These are phyloP conservation scores for Ypsolopha sequella DNA, from an alignment of 2,888 invertebrate genomes.

Conservation along the genomic window DNA sequence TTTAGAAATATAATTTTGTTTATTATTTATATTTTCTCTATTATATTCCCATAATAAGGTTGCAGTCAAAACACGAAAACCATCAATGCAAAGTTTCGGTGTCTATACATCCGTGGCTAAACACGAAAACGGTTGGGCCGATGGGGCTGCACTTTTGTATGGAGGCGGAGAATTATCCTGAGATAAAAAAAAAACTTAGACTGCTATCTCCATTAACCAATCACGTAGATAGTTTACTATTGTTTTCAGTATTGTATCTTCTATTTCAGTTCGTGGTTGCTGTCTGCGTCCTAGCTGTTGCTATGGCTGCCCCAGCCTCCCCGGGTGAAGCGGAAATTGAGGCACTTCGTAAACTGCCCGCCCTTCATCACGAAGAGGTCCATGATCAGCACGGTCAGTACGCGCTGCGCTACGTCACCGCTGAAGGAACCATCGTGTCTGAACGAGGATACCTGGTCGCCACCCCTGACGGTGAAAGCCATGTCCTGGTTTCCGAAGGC, in stretches of 20 bases:
- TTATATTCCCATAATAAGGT: no score
- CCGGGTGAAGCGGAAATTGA: not conserved
- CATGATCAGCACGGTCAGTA: slow-evolving; percentile 37
- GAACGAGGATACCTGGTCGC: slow-evolving; percentile 36
- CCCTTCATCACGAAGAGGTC: slow-evolving; percentile 29
- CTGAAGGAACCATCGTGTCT: slow-evolving; percentile 33
- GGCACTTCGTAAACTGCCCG: slow-evolving; percentile 21
- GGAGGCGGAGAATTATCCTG: no score
- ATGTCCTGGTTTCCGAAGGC: slow-evolving; percentile 34
- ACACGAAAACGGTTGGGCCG: no score
- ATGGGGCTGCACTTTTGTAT: no score
- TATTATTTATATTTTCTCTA: no score
- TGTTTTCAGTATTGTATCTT: not conserved
- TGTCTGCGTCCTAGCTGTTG: not conserved
- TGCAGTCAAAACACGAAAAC: no score
- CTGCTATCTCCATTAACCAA: no score
- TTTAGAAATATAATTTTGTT: no score
- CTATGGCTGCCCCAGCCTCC: not conserved
- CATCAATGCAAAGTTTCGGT: no score
- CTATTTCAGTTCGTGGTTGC: not conserved
- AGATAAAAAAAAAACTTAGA: no score
- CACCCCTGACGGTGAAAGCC: slow-evolving; percentile 20
- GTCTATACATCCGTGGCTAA: no score
- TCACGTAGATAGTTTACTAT: no score
- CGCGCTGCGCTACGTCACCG: slow-evolving; percentile 36